A percentile compares a stretch with the other conserved stretches of the same genome.
Evolutionary conservation across 2,113 vertebrate species (phyloP).

Genomic region (Prinia subflava): DNA sequence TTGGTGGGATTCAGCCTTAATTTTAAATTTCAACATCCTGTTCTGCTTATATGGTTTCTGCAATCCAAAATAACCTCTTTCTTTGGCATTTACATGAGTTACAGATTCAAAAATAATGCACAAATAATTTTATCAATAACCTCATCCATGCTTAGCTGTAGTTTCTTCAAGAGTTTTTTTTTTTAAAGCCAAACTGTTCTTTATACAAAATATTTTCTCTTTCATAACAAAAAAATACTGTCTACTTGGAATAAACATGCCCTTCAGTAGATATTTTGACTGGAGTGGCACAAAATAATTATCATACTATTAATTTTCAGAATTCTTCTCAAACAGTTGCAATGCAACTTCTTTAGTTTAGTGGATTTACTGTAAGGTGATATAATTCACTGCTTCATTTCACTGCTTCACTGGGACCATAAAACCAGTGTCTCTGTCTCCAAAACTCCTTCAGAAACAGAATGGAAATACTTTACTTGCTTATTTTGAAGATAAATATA

Average conservation of each 20-base stretch:
- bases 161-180: background rate
- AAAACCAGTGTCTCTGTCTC: background rate
- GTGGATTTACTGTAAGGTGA: background rate
- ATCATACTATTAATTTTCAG: background rate
- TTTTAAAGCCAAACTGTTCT: accelerated
- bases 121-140: background rate
- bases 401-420: background rate
- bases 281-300: background rate
- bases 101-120: background rate
- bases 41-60: background rate
- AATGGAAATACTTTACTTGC: conserved; percentile 26
- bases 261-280: background rate
- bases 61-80: background rate
- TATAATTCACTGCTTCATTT: background rate
- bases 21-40: background rate
- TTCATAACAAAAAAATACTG: background rate
- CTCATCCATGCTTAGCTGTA: background rate
- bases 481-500: conserved; percentile 59
- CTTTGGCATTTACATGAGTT: background rate
- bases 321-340: background rate
- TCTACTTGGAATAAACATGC: background rate
- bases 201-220: background rate
- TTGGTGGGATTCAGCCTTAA: background rate
- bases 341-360: background rate
- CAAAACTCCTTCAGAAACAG: background rate